Conservation (phyloP, 2,113 vertebrate genomes). For the Limnothrissa miodon region DNA sequence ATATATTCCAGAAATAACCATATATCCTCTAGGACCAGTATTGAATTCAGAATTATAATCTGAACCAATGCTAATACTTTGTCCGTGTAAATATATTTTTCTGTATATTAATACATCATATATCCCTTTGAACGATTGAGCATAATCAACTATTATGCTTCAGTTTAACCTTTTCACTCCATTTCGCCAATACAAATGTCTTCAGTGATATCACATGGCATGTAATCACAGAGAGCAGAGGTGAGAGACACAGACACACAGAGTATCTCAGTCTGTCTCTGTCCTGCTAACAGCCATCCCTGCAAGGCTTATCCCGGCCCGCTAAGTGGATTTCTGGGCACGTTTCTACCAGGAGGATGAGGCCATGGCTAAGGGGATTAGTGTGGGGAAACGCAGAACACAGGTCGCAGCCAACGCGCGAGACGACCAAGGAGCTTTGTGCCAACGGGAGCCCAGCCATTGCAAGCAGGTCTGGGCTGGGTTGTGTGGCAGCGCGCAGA, state of each 20-base stretch:
- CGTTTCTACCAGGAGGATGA: not conserved
- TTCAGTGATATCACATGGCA: not conserved
- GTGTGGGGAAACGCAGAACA: not conserved
- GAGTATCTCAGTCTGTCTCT: not conserved
- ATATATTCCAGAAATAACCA: too few relatives aligned
- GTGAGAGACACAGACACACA: not conserved
- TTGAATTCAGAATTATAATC: too few relatives aligned
- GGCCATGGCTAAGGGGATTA: slow-evolving; percentile 32
- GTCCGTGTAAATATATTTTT: too few relatives aligned
- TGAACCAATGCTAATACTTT: too few relatives aligned
- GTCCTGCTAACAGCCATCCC: not conserved
- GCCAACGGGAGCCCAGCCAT: not conserved
- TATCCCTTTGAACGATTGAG: too few relatives aligned
- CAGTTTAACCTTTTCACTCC: not conserved
- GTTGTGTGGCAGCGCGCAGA: not conserved
- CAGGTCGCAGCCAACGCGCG: not conserved
- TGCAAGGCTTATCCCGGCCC: not conserved
- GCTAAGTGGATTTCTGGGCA: slow-evolving; percentile 34
- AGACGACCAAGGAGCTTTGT: not conserved
- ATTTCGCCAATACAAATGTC: not conserved
- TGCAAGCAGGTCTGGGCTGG: not conserved
- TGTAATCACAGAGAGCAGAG: not conserved
- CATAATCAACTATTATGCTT: not conserved
- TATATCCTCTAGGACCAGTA: too few relatives aligned
- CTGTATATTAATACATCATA: too few relatives aligned